These are phyloP conservation scores for Aegithalos caudatus DNA, from an alignment of 2,113 vertebrate species.

Conservation along the genomic window DNA sequence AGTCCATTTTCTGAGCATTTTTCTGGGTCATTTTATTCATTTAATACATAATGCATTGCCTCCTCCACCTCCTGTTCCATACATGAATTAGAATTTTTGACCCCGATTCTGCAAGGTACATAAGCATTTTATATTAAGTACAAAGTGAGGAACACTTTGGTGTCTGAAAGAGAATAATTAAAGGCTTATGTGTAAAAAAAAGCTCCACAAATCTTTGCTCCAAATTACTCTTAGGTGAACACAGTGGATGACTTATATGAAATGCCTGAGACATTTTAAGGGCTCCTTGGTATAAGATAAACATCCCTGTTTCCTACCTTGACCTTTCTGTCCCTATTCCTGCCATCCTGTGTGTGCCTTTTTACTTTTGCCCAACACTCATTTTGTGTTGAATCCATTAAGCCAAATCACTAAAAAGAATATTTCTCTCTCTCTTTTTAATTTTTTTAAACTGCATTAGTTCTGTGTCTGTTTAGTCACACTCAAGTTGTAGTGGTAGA, in stretches of 20 bases:
- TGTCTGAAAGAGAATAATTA: background rate
- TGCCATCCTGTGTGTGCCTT: background rate
- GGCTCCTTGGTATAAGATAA: background rate
- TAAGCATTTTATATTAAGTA: background rate
- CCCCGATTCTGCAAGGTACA: background rate
- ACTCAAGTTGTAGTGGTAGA: background rate
- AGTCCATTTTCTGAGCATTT: background rate
- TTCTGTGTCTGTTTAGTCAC: background rate
- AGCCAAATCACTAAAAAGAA: background rate
- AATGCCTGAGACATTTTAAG: background rate
- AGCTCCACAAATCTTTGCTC: background rate
- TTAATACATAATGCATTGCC: background rate
- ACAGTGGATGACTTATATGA: background rate
- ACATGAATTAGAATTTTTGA: background rate
- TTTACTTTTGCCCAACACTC: background rate
- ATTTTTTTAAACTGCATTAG: background rate
- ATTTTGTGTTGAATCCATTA: background rate
- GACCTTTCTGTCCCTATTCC: background rate
- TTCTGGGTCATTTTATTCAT: background rate
- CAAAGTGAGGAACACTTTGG: background rate
- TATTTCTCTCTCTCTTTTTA: background rate
- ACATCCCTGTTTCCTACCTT: background rate
- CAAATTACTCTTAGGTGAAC: background rate
- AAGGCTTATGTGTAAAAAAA: background rate
- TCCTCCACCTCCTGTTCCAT: background rate